Evolutionary conservation across 2,888 invertebrate species (phyloP).

Genomic region (Orthosia cruda): DNA sequence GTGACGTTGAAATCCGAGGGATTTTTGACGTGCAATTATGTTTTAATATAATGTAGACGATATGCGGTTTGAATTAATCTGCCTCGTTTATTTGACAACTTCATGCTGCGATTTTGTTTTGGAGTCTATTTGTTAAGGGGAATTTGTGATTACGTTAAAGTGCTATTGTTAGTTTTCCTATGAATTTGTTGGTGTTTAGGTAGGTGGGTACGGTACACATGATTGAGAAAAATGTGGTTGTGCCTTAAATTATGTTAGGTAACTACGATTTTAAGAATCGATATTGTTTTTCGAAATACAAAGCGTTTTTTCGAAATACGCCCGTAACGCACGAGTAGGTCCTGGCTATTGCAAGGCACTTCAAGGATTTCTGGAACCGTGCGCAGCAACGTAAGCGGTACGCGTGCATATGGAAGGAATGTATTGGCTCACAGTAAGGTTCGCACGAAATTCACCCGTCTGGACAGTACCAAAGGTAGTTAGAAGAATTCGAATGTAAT

Average conservation of each 20-base stretch:
- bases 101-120: constrained; percentile 17
- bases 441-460: not conserved
- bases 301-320: too few relatives aligned
- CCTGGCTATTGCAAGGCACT: not conserved
- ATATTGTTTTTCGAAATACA: too few relatives aligned
- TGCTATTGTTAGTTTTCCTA: not conserved
- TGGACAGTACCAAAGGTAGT: not conserved
- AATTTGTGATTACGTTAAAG: not conserved
- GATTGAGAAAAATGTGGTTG: too few relatives aligned
- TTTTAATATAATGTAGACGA: constrained; percentile 44
- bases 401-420: constrained; percentile 4
- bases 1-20: constrained; percentile 23
- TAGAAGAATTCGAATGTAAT: not conserved
- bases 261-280: too few relatives aligned
- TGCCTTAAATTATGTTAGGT: too few relatives aligned
- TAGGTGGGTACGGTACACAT: too few relatives aligned
- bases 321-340: too few relatives aligned
- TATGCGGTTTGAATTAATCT: constrained; percentile 47
- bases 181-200: not conserved
- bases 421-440: constrained; percentile 7
- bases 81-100: constrained; percentile 28
- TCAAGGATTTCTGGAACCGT: constrained; percentile 23
- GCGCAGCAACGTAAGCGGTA: constrained; percentile 3
- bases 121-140: not conserved
- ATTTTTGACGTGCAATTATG: constrained; percentile 18